Base-by-base conservation (phyloP, 1,140 invertebrate genomes). In the Parasteatoda tepidariorum region DNA sequence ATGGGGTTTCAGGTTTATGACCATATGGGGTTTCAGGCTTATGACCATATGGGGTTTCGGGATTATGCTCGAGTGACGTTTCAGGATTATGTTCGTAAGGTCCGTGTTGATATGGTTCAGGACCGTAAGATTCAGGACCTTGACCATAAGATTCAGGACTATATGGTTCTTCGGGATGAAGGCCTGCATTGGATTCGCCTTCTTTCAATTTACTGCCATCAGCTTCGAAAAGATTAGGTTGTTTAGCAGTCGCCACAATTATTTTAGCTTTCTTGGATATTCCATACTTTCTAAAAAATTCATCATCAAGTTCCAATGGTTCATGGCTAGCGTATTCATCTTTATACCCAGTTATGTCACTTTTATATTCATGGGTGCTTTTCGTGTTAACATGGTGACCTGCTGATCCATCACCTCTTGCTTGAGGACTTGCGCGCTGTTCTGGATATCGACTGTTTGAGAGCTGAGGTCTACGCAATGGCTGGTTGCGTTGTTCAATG, bases 231-330 rank as follows among this genome's bases (percentile, higher is more conserved):
- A 82, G 28, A 24, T 70, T 70, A 7, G 78, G 67, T 61, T 70
- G 22, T 28, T 34, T 24, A 5, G 66, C 24, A 9, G 30, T 41
- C 2, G 78, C 78, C 22, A 82, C 67, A 6, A 82, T 82, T 3
- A 82, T 71, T 31, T 82, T 82, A 31, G 78, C 78, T 7, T 59
- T 71, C 31, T 82, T 82, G 24, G 78, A 82, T 26, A 82, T 82
- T 59, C 55, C 78, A 22, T 82, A 82, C 48, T 82, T 71, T 54
- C 31, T 9, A 26, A 82, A 82, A 24, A 82, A 82, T 7, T 34
- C 57, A 4, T 82, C 78, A 31, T 82, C 78, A 9, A 82, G 18
- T 28, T 70, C 55, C 2, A 82, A 48, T n/a, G 78, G 78, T 26
- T 82, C 67, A 7, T 57, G 18, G 7, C 18, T 30, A 2, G 15